These are phyloP conservation scores for Drosophila parthenogenetica DNA, from an alignment of 2,888 invertebrate genomes.

Conservation along the genomic window DNA sequence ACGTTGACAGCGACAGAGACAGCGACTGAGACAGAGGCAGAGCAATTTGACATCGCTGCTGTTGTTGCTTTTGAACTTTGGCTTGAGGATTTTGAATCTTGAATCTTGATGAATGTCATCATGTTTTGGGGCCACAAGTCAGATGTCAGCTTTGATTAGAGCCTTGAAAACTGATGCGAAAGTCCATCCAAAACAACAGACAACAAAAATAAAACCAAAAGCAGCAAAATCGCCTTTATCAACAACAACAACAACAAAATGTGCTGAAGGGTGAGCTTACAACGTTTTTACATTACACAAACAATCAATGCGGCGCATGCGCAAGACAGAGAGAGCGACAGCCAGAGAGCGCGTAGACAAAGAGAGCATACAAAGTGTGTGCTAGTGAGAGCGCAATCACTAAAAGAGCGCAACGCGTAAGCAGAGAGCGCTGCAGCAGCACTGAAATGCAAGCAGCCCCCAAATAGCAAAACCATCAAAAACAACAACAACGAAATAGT, in stretches of 20 bases:
- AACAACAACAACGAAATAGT: slow-evolving; percentile 35
- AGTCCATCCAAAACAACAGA: not conserved
- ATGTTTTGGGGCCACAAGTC: slow-evolving; percentile 26
- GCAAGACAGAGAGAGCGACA: slow-evolving; percentile 40
- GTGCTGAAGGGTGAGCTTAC: slow-evolving; percentile 52
- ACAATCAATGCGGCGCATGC: slow-evolving; percentile 77
- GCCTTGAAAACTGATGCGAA: slow-evolving; percentile 46
- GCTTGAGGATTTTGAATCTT: not conserved
- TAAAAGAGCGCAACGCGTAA: slow-evolving; percentile 6
- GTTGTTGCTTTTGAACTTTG: slow-evolving; percentile 25
- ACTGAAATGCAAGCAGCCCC: slow-evolving; percentile 72
- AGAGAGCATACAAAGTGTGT: slow-evolving; percentile 19
- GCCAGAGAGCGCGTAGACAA: slow-evolving; percentile 22
- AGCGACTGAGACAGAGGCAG: not conserved
- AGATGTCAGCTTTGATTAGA: slow-evolving; percentile 60
- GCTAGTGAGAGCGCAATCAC: slow-evolving; percentile 13
- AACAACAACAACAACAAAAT: slow-evolving; percentile 35
- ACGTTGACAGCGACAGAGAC: not conserved
- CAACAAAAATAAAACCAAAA: slow-evolving; percentile 21
- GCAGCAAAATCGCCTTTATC: slow-evolving; percentile 46
- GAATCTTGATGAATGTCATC: slow-evolving; percentile 20
- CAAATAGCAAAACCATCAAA: slow-evolving; percentile 53
- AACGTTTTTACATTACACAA: slow-evolving; percentile 71
- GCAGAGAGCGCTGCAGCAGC: slow-evolving; percentile 37
- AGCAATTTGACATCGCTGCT: slow-evolving; percentile 28